phyloP scores from a whole-genome alignment of 2,113 vertebrate genomes.

The Rostratula benghalensis region DNA sequence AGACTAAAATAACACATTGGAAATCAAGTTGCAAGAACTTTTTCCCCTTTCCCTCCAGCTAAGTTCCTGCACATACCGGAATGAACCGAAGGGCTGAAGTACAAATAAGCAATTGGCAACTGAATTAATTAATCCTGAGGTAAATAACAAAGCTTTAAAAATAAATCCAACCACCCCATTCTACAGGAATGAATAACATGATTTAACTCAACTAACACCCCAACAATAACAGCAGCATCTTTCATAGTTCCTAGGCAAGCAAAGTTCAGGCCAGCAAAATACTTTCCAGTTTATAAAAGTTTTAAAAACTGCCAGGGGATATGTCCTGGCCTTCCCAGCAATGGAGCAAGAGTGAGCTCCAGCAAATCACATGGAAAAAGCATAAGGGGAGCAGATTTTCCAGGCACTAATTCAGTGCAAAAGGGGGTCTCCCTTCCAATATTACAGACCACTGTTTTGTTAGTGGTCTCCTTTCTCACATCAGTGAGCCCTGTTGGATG shows the following conservation, averaged over 20 bases:
- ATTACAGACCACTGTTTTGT: not conserved
- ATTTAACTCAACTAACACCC: conserved; percentile 13
- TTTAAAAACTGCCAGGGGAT: conserved; percentile 67
- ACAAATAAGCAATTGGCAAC: not conserved
- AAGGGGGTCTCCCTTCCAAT: conserved; percentile 57
- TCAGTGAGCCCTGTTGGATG: conserved; percentile 16
- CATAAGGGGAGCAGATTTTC: conserved; percentile 68
- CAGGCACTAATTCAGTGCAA: conserved; percentile 49
- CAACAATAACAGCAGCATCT: conserved; percentile 28
- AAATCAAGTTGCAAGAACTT: conserved; percentile 14
- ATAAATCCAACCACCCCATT: not conserved
- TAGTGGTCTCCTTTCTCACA: not conserved
- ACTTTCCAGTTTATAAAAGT: conserved; percentile 77
- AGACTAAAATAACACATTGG: conserved; percentile 27
- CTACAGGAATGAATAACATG: not conserved
- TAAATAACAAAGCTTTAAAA: not conserved
- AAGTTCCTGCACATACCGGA: not conserved
- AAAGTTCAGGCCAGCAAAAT: conserved; percentile 66
- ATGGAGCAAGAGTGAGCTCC: conserved; percentile 37
- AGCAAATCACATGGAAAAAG: conserved; percentile 68
- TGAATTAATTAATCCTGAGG: not conserved
- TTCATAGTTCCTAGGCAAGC: conserved; percentile 30
- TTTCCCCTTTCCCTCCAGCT: not conserved
- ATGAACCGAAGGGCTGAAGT: not conserved
- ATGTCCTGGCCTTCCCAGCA: conserved; percentile 54